Evolutionary conservation across 2,113 vertebrate genomes (phyloP), one percentile per base, ranked within the genome.

Genomic region (Sceloporus tristichus): DNA sequence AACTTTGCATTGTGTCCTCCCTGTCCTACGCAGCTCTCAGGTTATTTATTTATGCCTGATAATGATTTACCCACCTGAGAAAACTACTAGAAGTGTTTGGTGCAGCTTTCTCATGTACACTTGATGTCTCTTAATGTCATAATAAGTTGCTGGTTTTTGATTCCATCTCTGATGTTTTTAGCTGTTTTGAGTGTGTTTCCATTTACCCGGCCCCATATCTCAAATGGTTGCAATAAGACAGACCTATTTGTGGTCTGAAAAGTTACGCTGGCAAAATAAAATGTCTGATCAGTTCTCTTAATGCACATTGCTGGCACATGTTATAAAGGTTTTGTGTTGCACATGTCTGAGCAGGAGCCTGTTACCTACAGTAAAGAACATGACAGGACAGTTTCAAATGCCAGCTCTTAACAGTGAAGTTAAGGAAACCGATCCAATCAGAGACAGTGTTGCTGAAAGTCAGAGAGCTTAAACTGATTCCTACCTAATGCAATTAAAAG

Each of bases 1-100:
- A 79, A 1, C 88, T 91, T 75, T 77, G 88, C 84, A 90, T 71
- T 42, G 27, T 77, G 77, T 85, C 75, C 23, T 11, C 0, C 78
- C 59, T 71, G 38, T 2, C 25, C 23, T 78, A 14, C 0, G 9
- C 76, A 11, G 62, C 68, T 14, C 14, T 1, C 6, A 2, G 9
- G 7, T 5, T 16, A 25, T 34, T 6, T 42, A 75, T 42, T 75
- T 9, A 2, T 38, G 0, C 74, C 25, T 21, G 23, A 34, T 29
- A 25, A 27, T 78, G 25, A 66, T 76, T 23, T 66, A 66, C 21
- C 34, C 34, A 73, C 25, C 14, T 59, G 13, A 23, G 54, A 40
- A 40, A 42, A 16, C 9, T 74, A 29, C 62, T 86, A 54, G 1
- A 23, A 77, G 27, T 53, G 62, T 68, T 79, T 4, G 3, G 2